phyloP scores from a whole-genome alignment of 2,888 invertebrate genomes.

The Cyclophora albipunctata region DNA sequence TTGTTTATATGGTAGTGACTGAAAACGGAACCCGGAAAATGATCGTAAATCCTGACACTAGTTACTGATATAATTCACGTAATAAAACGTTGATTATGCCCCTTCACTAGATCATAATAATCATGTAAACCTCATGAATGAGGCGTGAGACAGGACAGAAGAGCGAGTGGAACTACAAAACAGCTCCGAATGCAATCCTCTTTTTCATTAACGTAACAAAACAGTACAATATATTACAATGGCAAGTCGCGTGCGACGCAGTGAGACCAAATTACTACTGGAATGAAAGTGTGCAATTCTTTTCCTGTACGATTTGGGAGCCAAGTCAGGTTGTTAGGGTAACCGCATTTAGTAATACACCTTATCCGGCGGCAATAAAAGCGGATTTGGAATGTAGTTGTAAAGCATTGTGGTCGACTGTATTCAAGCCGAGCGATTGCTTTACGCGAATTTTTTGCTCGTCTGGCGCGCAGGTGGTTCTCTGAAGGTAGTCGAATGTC shows the following conservation, averaged over 20 bases:
- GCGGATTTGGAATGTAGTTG: constrained; percentile 8
- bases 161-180: no score
- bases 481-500: constrained; percentile 31
- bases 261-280: constrained; percentile 25
- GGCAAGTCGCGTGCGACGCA: constrained; percentile 24
- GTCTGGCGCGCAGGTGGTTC: constrained; percentile 64
- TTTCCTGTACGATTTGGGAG: constrained; percentile 35
- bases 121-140: no score
- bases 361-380: constrained; percentile 10
- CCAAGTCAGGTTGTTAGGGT: constrained; percentile 8
- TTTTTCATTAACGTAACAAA: constrained; percentile 26
- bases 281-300: constrained; percentile 37
- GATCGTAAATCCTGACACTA: no score
- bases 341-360: constrained; percentile 1
- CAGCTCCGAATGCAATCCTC: constrained; percentile 15
- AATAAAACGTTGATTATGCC: no score
- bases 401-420: constrained; percentile 14
- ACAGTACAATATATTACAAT: constrained; percentile 22
- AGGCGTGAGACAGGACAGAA: no score
- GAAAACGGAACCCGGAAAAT: no score
- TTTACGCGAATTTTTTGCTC: constrained; percentile 54
- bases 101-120: no score
- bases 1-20: no score
- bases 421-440: constrained; percentile 29
- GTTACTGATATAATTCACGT: no score